Evolutionary conservation across 2,113 vertebrate genomes (phyloP).

Genomic region (Mobula hypostoma): DNA sequence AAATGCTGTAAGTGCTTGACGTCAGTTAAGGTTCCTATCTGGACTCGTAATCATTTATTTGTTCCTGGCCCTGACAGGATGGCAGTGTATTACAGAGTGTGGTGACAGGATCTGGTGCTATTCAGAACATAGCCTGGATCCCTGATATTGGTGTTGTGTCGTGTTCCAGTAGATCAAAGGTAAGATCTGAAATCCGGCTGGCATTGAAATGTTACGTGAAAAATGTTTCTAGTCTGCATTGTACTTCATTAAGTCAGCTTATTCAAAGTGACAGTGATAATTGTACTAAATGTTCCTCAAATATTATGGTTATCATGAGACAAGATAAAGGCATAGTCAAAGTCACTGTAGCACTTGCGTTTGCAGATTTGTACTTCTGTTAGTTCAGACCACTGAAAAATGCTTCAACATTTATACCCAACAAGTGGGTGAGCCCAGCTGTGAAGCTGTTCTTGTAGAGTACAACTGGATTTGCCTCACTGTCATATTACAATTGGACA

Average conservation of each 20-base stretch:
- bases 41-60: neutral
- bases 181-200: slow-evolving; percentile 43
- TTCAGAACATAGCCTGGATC: slow-evolving; percentile 90
- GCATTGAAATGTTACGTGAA: neutral
- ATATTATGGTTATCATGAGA: neutral
- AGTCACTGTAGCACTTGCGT: neutral
- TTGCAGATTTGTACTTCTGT: neutral
- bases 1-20: too few species aligned
- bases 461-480: neutral
- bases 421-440: neutral
- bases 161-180: slow-evolving; percentile 96
- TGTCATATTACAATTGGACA: neutral
- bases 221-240: neutral
- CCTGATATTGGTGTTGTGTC: slow-evolving; percentile 90
- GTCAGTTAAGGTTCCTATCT: too few species aligned
- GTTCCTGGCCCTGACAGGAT: slow-evolving; percentile 59
- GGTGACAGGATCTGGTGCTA: slow-evolving; percentile 85
- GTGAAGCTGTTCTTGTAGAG: neutral
- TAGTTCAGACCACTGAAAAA: neutral
- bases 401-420: too few species aligned
- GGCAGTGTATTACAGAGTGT: slow-evolving; percentile 87
- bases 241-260: neutral
- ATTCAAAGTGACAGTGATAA: neutral
- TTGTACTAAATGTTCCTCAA: neutral
- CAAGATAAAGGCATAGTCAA: neutral